Evolutionary conservation across 2,797 vertebrate genomes (phyloP).

Genomic region (Melanotaenia trifasciata): DNA sequence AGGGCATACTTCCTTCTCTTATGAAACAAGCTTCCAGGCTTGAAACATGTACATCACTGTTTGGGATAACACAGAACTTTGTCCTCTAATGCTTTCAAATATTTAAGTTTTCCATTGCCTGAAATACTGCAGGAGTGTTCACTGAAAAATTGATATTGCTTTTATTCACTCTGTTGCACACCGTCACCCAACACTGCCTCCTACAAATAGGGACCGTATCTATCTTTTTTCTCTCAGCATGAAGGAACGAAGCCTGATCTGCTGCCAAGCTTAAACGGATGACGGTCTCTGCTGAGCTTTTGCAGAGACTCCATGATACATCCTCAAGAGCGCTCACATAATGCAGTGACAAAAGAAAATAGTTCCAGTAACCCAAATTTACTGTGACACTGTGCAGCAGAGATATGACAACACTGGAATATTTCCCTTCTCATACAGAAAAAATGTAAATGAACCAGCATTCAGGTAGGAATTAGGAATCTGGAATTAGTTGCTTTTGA

Average conservation of each 20-base stretch:
- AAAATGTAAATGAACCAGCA: constrained; percentile 16
- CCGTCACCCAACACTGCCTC: constrained; percentile 64
- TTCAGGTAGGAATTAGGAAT: constrained; percentile 6
- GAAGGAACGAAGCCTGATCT: constrained; percentile 57
- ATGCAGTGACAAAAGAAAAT: constrained; percentile 27
- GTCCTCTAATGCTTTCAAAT: constrained; percentile 66
- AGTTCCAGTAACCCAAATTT: constrained; percentile 29
- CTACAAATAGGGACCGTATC: constrained; percentile 63
- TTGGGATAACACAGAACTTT: constrained; percentile 36
- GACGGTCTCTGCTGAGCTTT: constrained; percentile 42
- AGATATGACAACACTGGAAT: constrained; percentile 13
- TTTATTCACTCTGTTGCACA: constrained; percentile 70
- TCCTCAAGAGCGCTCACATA: constrained; percentile 38
- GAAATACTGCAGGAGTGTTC: constrained; percentile 53
- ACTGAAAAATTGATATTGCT: constrained; percentile 73
- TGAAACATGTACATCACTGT: constrained; percentile 11
- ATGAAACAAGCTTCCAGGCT: constrained; percentile 9
- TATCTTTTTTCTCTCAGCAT: constrained; percentile 23
- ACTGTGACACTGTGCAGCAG: constrained; percentile 15
- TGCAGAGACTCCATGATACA: constrained; percentile 47
- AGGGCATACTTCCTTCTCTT: constrained; percentile 4
- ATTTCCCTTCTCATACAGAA: constrained; percentile 12
- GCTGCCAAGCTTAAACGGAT: constrained; percentile 56
- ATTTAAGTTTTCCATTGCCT: constrained; percentile 59
- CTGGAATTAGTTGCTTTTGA: neutral